Conservation (phyloP, 2,113 vertebrate species). For the Dasyornis broadbenti region DNA sequence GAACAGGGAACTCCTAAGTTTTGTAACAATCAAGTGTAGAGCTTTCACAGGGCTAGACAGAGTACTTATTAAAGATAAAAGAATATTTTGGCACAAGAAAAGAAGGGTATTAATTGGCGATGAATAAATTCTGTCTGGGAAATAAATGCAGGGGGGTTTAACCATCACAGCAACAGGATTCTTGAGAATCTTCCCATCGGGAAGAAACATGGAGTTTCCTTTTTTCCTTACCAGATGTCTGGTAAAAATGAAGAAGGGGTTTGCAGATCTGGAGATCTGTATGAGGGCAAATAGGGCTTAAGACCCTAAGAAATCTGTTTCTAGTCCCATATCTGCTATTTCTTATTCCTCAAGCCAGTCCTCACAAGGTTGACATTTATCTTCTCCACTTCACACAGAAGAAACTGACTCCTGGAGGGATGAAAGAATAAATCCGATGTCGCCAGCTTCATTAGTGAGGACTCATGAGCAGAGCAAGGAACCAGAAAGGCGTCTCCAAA, state of each 20-base stretch:
- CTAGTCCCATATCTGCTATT: background rate
- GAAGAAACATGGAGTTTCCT: background rate
- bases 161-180: background rate
- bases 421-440: background rate
- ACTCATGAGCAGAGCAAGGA: background rate
- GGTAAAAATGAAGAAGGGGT: background rate
- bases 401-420: background rate
- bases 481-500: background rate
- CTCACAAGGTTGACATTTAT: background rate
- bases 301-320: background rate
- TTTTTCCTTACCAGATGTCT: background rate
- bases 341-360: background rate
- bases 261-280: background rate
- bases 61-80: background rate
- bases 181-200: background rate
- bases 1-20: background rate
- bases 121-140: background rate
- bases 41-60: background rate
- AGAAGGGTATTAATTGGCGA: background rate
- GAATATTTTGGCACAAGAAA: background rate
- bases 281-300: background rate
- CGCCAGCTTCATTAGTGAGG: background rate
- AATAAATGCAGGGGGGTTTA: background rate
- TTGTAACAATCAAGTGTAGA: background rate
- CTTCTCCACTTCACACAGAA: background rate